Evolutionary conservation across 2,888 invertebrate genomes (phyloP).

Genomic region (Himalopsyche tibetana): DNA sequence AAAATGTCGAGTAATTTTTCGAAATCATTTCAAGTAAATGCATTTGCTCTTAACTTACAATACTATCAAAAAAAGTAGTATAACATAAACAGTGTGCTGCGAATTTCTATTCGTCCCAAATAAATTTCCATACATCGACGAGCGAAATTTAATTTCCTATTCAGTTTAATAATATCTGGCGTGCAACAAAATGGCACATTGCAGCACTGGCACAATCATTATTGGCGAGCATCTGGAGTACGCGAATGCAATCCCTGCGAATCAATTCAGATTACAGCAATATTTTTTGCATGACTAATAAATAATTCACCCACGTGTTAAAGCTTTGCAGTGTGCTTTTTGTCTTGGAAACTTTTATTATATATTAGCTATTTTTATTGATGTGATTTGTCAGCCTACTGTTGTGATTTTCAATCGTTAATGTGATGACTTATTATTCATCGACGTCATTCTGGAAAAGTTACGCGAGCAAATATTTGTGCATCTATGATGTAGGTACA

Average conservation of each 20-base stretch:
- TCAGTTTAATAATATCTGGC: slow-evolving; percentile 6
- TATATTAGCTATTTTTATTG: no score
- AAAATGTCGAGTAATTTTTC: no score
- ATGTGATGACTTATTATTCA: no score
- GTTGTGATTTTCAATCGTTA: no score
- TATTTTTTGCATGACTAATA: not conserved
- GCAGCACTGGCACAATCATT: not conserved
- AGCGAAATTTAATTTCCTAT: slow-evolving; percentile 26
- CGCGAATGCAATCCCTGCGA: not conserved
- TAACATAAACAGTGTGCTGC: not conserved
- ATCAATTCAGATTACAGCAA: not conserved
- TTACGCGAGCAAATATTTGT: no score
- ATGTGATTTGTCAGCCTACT: no score
- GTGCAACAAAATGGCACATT: not conserved
- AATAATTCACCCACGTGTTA: not conserved
- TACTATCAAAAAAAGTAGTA: no score
- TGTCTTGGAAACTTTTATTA: no score
- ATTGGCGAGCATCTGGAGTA: not conserved
- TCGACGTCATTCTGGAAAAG: no score
- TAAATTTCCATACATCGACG: not conserved
- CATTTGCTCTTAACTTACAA: no score
- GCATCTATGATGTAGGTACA: no score
- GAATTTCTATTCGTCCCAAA: not conserved
- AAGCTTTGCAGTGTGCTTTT: not conserved
- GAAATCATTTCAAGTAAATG: no score